Base-by-base conservation (phyloP, 1,140 invertebrate genomes). In the Pseudomyrmex concolor region DNA sequence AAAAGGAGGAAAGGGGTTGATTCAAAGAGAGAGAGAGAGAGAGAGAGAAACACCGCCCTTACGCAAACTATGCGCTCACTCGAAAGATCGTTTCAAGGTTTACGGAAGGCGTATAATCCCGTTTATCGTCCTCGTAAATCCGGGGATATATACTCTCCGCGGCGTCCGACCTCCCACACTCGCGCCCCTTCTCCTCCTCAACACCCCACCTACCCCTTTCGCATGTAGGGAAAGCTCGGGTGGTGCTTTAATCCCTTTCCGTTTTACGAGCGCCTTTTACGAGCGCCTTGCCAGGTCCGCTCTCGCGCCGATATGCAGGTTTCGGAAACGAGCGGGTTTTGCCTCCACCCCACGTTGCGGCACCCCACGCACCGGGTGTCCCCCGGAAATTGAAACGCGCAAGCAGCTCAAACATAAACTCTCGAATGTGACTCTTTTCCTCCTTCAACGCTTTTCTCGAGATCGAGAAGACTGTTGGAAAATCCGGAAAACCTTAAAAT, bases 71-170 rank as follows among this genome's bases (percentile, higher is more conserved):
- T 83, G 85, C 85, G 88, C 76, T 89, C 85, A 88, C 88, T 89
- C 85, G 88, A 84, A 89, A 90, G 88, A 89, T 90, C 89, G 89
- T 91, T 91, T 88, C 86, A 86, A 88, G 87, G 87, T 92, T 92
- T 91, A 92, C 88, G 89, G 85, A 87, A 89, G 84, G 86, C 89
- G 89, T 90, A 92, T 90, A 91, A 91, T 92, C 86, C 84, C 90
- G 89, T 93, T 92, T 93, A 93, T 92, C 90, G 91, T 86, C 84
- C 89, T 93, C 92, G 90, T 93, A 93, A 93, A 93, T 93, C 89
- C 90, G 82, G 45, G 84, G 85, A 91, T 92, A 89, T 89, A 89
- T 86, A 88, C 88, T 87, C 83, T 87, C 83, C 80, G 82, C 73
- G 74, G 74, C 66, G 62, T 84, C 66, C 80, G 85, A 60, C 51